Evolutionary conservation across 2,113 vertebrate species (phyloP).

Genomic region (Sardina pilchardus): DNA sequence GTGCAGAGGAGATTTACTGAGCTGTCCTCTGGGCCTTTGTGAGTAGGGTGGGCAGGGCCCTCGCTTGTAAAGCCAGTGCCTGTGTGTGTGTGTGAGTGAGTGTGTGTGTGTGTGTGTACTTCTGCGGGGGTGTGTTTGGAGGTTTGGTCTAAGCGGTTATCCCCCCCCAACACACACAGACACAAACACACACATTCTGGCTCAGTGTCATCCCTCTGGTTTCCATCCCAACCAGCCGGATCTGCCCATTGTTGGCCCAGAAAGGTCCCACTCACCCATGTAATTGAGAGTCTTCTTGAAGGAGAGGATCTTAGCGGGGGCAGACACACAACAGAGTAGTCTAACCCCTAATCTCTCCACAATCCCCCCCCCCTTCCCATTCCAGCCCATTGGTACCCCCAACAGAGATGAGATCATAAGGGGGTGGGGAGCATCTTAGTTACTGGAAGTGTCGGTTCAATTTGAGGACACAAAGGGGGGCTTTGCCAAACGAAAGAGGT

Average conservation of each 20-base stretch:
- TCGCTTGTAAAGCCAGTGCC: slow-evolving; percentile 18
- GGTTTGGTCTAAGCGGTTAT: background rate
- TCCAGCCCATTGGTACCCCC: background rate
- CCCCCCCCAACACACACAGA: slow-evolving; percentile 2
- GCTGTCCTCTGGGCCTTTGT: slow-evolving; percentile 10
- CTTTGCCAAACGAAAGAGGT: background rate
- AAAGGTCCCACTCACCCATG: slow-evolving; percentile 69
- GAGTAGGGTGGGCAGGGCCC: slow-evolving; percentile 27
- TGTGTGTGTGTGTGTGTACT: slow-evolving; percentile 34
- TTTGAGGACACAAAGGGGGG: background rate
- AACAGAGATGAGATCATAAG: slow-evolving; percentile 4
- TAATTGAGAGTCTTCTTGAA: slow-evolving; percentile 71
- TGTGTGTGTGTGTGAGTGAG: slow-evolving; percentile 24
- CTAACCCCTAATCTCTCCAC: background rate
- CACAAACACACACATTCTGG: slow-evolving; percentile 19
- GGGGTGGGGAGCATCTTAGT: slow-evolving; percentile 1
- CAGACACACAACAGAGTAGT: background rate
- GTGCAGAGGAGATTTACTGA: background rate
- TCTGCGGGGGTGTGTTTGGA: background rate
- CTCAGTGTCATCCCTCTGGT: slow-evolving; percentile 42
- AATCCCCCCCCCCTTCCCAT: background rate
- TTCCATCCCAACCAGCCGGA: slow-evolving; percentile 76
- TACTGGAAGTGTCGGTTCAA: slow-evolving; percentile 14
- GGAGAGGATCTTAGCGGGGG: slow-evolving; percentile 31
- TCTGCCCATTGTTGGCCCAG: slow-evolving; percentile 71